A percentile compares a stretch with the other conserved stretches of the same genome.
phyloP scores from a whole-genome alignment of 2,113 vertebrate genomes.

The Rattus rattus region DNA sequence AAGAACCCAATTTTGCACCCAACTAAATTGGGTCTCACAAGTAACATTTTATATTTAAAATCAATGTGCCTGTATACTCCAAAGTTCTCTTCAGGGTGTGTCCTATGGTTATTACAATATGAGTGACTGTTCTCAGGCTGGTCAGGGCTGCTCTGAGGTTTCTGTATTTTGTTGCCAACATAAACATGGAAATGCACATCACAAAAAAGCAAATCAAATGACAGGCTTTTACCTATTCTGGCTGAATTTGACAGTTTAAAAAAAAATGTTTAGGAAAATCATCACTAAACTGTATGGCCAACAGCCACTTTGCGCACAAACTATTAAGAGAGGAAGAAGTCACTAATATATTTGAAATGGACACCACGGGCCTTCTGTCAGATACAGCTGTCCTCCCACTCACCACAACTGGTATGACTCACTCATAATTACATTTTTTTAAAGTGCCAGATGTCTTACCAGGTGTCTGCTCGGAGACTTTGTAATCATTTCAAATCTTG shows the following conservation, averaged over 20 bases:
- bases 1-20: neutral
- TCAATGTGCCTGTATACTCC: neutral
- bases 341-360: accelerated
- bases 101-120: neutral
- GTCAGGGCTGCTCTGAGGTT: neutral
- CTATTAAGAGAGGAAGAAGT: neutral
- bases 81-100: neutral
- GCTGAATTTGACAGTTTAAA: neutral
- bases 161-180: neutral
- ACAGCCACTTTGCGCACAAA: neutral
- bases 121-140: neutral
- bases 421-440: neutral
- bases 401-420: too few species aligned
- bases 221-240: neutral
- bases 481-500: neutral
- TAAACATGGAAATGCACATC: neutral
- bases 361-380: too few species aligned
- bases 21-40: neutral
- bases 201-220: neutral
- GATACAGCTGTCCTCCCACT: neutral
- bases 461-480: neutral
- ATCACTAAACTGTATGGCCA: too few species aligned
- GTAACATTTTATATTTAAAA: neutral
- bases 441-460: neutral
- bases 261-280: neutral